Percentiles rank a stretch among this genome's conserved stretches.
Evolutionary conservation across 1,140 invertebrate genomes (phyloP).

Genomic region (Nomia melanderi): DNA sequence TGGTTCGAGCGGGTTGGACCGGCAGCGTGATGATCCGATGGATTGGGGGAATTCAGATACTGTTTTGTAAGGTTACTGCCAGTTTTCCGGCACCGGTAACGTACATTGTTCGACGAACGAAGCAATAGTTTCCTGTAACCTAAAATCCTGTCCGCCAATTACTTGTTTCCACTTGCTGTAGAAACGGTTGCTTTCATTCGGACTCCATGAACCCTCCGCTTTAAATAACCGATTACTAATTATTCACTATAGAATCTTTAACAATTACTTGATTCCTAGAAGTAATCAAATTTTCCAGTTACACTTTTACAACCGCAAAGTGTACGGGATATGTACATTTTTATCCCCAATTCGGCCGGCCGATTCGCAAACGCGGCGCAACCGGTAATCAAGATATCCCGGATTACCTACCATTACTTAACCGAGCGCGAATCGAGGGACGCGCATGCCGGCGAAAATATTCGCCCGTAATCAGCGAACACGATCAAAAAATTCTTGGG

Average conservation of each 20-base stretch:
- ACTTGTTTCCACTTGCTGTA: too few species aligned
- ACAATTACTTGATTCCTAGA: too few species aligned
- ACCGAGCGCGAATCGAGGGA: background rate
- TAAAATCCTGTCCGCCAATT: too few species aligned
- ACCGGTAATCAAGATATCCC: background rate
- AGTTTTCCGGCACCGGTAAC: background rate
- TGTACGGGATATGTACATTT: background rate
- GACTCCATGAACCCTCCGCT: too few species aligned
- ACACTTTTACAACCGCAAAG: too few species aligned
- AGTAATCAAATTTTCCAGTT: too few species aligned
- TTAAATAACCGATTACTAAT: too few species aligned
- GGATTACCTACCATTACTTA: background rate
- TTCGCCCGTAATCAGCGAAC: background rate
- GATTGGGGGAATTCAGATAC: background rate
- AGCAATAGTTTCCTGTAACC: too few species aligned
- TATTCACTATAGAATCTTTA: too few species aligned
- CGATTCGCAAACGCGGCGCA: background rate
- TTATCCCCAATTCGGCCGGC: background rate
- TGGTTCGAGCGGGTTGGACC: background rate
- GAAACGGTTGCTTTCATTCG: too few species aligned
- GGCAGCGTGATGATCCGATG: background rate
- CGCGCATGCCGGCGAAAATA: conserved; percentile 3
- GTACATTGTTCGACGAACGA: too few species aligned
- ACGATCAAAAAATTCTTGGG: conserved; percentile 1
- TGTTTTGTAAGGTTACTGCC: background rate